phyloP scores from a whole-genome alignment of 2,888 invertebrate species.

The Pycnomerus fuliginosus region DNA sequence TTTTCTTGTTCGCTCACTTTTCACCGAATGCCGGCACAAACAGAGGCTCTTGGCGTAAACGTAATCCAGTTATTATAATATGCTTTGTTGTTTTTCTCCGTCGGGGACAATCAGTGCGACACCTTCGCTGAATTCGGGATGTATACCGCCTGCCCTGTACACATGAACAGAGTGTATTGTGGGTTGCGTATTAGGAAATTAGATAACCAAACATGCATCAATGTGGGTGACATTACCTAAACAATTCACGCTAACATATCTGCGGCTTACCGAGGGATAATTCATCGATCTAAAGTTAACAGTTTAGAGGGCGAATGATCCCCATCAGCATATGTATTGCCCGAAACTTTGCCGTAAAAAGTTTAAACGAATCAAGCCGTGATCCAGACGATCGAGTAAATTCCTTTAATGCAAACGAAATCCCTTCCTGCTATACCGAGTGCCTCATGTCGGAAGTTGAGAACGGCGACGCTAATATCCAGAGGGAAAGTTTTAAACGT shows the following conservation, averaged over 20 bases:
- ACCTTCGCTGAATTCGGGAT: no score
- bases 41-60: constrained; percentile 34
- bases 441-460: no score
- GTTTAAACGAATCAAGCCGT: constrained; percentile 35
- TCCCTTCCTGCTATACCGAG: constrained; percentile 8
- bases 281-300: no score
- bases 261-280: no score
- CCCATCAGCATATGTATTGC: constrained; percentile 47
- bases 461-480: no score
- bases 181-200: no score
- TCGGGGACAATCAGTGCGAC: constrained; percentile 36
- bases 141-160: no score
- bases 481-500: constrained; percentile 45
- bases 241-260: no score
- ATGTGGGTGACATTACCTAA: background rate
- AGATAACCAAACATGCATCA: background rate
- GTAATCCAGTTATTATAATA: constrained; percentile 46
- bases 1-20: constrained; percentile 22
- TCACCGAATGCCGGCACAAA: constrained; percentile 26
- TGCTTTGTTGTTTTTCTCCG: constrained; percentile 34
- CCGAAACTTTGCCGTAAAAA: constrained; percentile 34
- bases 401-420: constrained; percentile 39
- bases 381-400: constrained; percentile 37
- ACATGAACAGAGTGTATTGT: no score
- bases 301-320: constrained; percentile 25